Conservation (phyloP, 2,888 invertebrate genomes). For the Cinara cedri region DNA sequence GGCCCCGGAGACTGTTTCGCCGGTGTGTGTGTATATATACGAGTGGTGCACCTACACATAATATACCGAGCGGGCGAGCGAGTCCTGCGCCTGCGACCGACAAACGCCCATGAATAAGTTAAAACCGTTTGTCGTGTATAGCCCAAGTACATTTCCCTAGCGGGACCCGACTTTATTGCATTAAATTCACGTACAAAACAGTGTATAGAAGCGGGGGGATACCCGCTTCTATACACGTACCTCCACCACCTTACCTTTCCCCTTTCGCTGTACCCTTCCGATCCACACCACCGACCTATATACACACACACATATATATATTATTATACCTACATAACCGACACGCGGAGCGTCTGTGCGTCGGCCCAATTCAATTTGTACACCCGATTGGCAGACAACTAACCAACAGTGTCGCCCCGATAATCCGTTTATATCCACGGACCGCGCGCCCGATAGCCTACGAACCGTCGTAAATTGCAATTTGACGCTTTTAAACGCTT, state of each 20-base stretch:
- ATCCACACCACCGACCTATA: no score
- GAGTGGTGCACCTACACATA: no score
- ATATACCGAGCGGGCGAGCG: no score
- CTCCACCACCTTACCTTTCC: no score
- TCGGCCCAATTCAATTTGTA: conserved; percentile 41
- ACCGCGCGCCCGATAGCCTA: background rate
- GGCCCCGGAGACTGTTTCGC: no score
- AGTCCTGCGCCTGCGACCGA: background rate
- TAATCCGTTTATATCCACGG: conserved; percentile 29
- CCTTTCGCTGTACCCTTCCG: no score
- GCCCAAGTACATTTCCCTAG: background rate
- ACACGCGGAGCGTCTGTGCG: no score
- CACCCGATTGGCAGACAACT: conserved; percentile 39
- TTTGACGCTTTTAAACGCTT: conserved; percentile 12
- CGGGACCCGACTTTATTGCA: conserved; percentile 1
- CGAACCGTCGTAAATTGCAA: conserved; percentile 14
- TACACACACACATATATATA: no score
- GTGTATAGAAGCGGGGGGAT: no score
- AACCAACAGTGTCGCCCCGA: conserved; percentile 45
- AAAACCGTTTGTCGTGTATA: background rate
- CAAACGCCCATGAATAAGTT: conserved; percentile 3
- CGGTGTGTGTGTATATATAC: no score
- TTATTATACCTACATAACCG: no score
- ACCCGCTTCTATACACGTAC: no score
- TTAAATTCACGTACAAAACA: background rate